Conservation (phyloP, 2,888 invertebrate species). For the Drosophila subquinaria region DNA sequence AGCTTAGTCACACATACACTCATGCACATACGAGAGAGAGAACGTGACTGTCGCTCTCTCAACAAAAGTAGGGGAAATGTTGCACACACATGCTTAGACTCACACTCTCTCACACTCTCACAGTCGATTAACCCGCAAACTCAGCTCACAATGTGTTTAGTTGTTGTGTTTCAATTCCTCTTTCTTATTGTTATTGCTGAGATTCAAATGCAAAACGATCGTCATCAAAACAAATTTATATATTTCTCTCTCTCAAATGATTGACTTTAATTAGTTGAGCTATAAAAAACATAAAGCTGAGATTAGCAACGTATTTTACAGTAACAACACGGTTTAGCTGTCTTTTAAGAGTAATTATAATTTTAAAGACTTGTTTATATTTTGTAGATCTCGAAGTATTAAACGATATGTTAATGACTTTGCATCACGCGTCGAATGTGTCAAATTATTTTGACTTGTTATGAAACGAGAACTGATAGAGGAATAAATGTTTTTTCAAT, state of each 20-base stretch:
- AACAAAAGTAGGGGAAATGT: conserved; percentile 79
- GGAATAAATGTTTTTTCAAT: no score
- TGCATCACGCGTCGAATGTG: conserved; percentile 23
- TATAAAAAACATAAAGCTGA: conserved; percentile 34
- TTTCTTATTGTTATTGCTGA: conserved; percentile 5
- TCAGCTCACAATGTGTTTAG: conserved; percentile 10
- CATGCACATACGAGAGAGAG: conserved; percentile 32
- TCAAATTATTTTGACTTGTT: conserved; percentile 16
- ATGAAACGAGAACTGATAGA: not conserved
- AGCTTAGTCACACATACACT: conserved; percentile 4
- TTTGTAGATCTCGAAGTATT: conserved; percentile 10
- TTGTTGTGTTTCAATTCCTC: conserved; percentile 4
- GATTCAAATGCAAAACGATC: conserved; percentile 39
- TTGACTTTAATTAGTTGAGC: conserved; percentile 43
- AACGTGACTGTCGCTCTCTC: conserved; percentile 53
- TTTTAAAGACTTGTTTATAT: not conserved
- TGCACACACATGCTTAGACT: conserved; percentile 48
- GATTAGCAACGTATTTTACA: conserved; percentile 26
- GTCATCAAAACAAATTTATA: conserved; percentile 20
- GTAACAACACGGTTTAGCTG: conserved; percentile 12
- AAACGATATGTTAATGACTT: conserved; percentile 24
- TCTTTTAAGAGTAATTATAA: not conserved
- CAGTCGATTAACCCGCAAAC: conserved; percentile 11
- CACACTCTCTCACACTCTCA: conserved; percentile 25
- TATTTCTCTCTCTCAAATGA: conserved; percentile 15